Evolutionary conservation across 64 coral and sea anemone species (phyloP), one percentile per base, ranked within the genome.

Genomic region (Exaiptasia diaphana): DNA sequence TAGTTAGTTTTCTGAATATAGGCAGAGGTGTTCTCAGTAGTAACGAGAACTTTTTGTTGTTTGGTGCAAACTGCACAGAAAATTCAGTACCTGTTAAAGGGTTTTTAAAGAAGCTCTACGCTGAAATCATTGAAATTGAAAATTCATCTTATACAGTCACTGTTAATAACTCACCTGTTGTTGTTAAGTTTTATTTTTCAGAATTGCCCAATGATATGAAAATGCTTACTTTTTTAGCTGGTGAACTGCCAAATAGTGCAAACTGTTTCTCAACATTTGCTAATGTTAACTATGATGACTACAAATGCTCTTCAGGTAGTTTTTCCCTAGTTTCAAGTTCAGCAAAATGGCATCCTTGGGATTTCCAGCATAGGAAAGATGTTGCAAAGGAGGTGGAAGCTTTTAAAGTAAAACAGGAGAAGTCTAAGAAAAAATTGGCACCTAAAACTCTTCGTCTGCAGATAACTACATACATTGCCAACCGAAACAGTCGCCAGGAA

Each of bases 131-230:
- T 50, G 68, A 42, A 10, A 24, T 71, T 28, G 80, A 83, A 68
- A 71, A 27, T 17, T 53, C 7, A 4, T 63, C 80, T 13, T 83
- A 10, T 41, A 21, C 48, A 0, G 15, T 72, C 2, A 18, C 17
- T 38, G 57, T 11, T 21, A 30, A 42, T 84, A 43, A 43, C 2
- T 9, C 10, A 35, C 38, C 67, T 0, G 33, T 84, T 41, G 63
- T 41, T 72, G 49, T 73, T 23, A 84, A 57, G 42, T 84, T 73
- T 29, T 5, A 18, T 0, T 18, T 84, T 45, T 38, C 50, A 18
- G 81, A 84, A 6, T 6, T 84, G 9, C 81, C 81, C 26, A 84
- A 84, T 84, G 67, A 84, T n/a, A 84, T 84, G 81, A 84, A 84
- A 60, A 84, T 85, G 82, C 31, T 85, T 18, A 45, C 12, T 6